Base-by-base conservation (phyloP, 2,888 invertebrate genomes). In the Scrobipalpa atriplicella region DNA sequence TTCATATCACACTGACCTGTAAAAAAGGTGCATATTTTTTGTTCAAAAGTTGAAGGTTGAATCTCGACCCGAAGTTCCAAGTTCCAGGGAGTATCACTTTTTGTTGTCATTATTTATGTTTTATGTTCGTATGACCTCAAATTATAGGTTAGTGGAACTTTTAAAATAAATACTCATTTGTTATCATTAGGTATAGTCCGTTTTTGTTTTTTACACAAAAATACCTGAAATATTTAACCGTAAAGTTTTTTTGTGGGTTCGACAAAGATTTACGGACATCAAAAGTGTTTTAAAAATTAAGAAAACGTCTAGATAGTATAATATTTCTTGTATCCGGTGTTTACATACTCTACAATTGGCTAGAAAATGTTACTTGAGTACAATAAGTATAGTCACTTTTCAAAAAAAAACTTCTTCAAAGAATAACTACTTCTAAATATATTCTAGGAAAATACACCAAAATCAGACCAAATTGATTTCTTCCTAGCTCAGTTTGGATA, bases 31-130 rank as follows among this genome's bases (percentile, higher is more conserved):
- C 61, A 69, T 61, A 67, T 73, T 75, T 75, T 75, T 74, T 70
- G 71, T 72, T 72, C 71, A 68, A 68, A 74, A 74, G 74, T 76
- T 74, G 73, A 65, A 73, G 74, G 75, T 75, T 65, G 72, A 66
- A 64, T 54, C 56, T 41, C 64, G 66, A 69, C 68, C 68, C 70
- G 61, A 68, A 61, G 73, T 75, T 58, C 73, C 73, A 71, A 61
- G 73, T 75, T 58, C 73, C 73, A 71, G 71, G 60, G 71, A 73
- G 73, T 73, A 73, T 72, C 72, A 71, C 72, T 75, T 74, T 74
- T 74, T 75, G 69, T 68, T 67, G 38, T 38, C 29, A 58, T 58
- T 36, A 43, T 38, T 38, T 38, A 47, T 54, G 47, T 62, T 51
- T 64, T 60, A 58, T 13, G 52, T 52, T 63, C 5, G 18, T 36